phyloP scores from a whole-genome alignment of 2,888 invertebrate genomes.

The Folsomia candida region DNA sequence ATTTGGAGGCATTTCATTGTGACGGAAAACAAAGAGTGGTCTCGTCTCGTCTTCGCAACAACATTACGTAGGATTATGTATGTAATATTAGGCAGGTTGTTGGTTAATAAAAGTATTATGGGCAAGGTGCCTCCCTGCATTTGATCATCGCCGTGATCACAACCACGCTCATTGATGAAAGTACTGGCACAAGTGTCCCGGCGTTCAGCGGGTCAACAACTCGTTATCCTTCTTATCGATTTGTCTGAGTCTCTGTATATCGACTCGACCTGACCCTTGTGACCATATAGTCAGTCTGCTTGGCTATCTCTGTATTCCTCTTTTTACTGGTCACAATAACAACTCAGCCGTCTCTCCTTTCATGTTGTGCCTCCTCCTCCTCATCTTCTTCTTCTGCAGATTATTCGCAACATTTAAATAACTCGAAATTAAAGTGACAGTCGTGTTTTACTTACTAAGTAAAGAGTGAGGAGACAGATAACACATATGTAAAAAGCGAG shows the following conservation, averaged over 20 bases:
- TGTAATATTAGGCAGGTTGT: not conserved
- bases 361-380: not conserved
- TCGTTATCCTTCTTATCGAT: conserved; percentile 8
- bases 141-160: not conserved
- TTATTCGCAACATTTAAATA: no score
- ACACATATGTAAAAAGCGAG: no score
- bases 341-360: not conserved
- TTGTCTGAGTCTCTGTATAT: conserved; percentile 13
- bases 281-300: not conserved
- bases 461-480: no score
- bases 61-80: no score
- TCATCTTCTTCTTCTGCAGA: not conserved
- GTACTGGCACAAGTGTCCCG: conserved; percentile 14
- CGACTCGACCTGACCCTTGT: not conserved
- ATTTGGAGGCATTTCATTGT: not conserved
- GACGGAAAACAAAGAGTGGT: not conserved
- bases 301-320: not conserved
- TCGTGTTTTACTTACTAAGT: not conserved
- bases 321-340: not conserved
- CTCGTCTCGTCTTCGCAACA: no score
- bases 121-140: not conserved
- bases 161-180: conserved; percentile 18
- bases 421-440: not conserved
- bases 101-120: not conserved
- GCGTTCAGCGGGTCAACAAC: conserved; percentile 19